These are phyloP conservation scores for Syngnathoides biaculeatus DNA, from an alignment of 2,113 vertebrate genomes.

Conservation along the genomic window DNA sequence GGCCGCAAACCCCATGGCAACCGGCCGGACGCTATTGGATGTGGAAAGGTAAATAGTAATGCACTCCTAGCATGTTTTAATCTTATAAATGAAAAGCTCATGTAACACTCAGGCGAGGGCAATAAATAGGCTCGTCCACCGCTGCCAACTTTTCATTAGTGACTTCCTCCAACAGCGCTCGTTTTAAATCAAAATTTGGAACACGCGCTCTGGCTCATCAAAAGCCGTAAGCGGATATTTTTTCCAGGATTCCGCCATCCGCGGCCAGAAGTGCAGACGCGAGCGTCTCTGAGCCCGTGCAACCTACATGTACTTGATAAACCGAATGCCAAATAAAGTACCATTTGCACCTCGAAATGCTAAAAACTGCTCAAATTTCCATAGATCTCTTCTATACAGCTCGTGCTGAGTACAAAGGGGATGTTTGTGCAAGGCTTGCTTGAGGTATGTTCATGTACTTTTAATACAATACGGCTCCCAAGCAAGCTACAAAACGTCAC, in stretches of 20 bases:
- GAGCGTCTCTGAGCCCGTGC: slow-evolving; percentile 5
- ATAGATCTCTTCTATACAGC: too few species aligned
- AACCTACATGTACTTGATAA: neutral
- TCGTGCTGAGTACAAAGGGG: too few species aligned
- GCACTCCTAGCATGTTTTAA: slow-evolving; percentile 64
- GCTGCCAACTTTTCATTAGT: slow-evolving; percentile 62
- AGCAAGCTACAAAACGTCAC: too few species aligned
- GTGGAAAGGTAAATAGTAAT: slow-evolving; percentile 72
- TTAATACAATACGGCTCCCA: too few species aligned
- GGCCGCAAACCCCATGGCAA: slow-evolving; percentile 65
- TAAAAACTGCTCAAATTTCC: too few species aligned
- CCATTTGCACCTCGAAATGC: neutral
- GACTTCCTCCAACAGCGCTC: slow-evolving; percentile 42
- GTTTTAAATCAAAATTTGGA: slow-evolving; percentile 55
- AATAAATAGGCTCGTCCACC: slow-evolving; percentile 38
- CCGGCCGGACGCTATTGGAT: slow-evolving; percentile 60
- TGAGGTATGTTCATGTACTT: too few species aligned
- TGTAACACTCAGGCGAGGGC: slow-evolving; percentile 55
- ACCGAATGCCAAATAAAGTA: neutral
- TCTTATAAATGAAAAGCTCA: slow-evolving; percentile 66
- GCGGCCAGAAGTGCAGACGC: slow-evolving; percentile 11
- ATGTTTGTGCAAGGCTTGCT: too few species aligned
- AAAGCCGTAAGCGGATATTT: slow-evolving; percentile 38
- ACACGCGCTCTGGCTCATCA: slow-evolving; percentile 45
- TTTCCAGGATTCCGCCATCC: slow-evolving; percentile 30